These are phyloP conservation scores for Drosophila conformis DNA, from an alignment of 2,888 invertebrate species.

Conservation along the genomic window DNA sequence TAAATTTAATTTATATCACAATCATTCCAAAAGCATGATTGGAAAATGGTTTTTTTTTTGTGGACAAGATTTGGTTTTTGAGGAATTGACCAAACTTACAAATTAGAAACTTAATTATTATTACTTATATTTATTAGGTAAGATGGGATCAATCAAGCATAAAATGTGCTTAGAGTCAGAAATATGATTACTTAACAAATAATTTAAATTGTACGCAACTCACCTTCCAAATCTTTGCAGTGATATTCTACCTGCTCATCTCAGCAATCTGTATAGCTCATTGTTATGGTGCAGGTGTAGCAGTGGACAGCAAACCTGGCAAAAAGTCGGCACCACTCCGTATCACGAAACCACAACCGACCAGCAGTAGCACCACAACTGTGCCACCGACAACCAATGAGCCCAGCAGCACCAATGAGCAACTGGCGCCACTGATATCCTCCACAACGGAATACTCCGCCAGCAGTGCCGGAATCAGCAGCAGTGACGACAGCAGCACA, in stretches of 20 bases:
- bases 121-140: background rate
- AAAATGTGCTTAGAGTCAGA: background rate
- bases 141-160: background rate
- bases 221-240: slow-evolving; percentile 28
- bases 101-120: background rate
- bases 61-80: background rate
- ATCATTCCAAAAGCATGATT: background rate
- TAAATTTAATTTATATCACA: background rate
- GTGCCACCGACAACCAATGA: slow-evolving; percentile 34
- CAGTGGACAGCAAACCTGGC: slow-evolving; percentile 31
- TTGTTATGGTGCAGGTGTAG: slow-evolving; percentile 20
- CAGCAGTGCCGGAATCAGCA: slow-evolving; percentile 37
- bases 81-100: background rate
- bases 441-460: slow-evolving; percentile 62
- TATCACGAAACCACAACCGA: slow-evolving; percentile 71
- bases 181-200: background rate
- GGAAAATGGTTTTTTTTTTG: background rate
- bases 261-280: slow-evolving; percentile 24
- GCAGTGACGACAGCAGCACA: slow-evolving; percentile 46
- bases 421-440: slow-evolving; percentile 58
- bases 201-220: background rate
- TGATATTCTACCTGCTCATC: slow-evolving; percentile 37
- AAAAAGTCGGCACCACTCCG: slow-evolving; percentile 61
- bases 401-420: slow-evolving; percentile 35
- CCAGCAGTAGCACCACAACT: slow-evolving; percentile 29